Conservation (phyloP, 2,888 invertebrate genomes). For the Drosophila picticornis region DNA sequence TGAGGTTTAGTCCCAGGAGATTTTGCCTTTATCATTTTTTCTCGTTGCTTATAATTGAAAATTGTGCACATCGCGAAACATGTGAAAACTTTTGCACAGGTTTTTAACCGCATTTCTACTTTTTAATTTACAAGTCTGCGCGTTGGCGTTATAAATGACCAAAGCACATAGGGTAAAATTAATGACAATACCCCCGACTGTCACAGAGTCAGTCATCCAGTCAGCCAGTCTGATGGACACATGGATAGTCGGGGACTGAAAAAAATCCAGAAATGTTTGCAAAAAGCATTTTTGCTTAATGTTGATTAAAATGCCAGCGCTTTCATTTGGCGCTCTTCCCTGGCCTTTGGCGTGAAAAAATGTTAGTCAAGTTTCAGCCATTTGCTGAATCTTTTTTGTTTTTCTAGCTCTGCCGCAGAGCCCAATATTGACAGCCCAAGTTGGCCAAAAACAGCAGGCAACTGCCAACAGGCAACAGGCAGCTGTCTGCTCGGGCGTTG, state of each 20-base stretch:
- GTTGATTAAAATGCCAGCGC: conserved; percentile 80
- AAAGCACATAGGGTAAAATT: conserved; percentile 75
- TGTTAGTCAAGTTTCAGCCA: conserved; percentile 70
- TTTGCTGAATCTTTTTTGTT: conserved; percentile 41
- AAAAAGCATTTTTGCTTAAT: conserved; percentile 80
- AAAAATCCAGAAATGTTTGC: conserved; percentile 64
- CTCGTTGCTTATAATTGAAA: conserved; percentile 65
- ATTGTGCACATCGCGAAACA: conserved; percentile 40
- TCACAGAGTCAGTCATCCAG: conserved; percentile 35
- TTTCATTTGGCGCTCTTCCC: conserved; percentile 53
- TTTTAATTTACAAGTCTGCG: conserved; percentile 72
- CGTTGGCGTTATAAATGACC: conserved; percentile 72
- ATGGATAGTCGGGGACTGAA: conserved; percentile 9
- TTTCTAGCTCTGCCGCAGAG: neutral
- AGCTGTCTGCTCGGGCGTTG: conserved; percentile 57
- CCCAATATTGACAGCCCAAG: conserved; percentile 70
- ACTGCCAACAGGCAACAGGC: conserved; percentile 64
- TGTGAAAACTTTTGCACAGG: conserved; percentile 48
- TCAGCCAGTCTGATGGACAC: conserved; percentile 54
- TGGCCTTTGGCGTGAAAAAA: conserved; percentile 76
- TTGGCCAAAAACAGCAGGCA: conserved; percentile 71
- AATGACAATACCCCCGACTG: conserved; percentile 66
- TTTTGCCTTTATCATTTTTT: conserved; percentile 6
- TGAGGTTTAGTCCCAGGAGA: conserved; percentile 56
- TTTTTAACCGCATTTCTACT: conserved; percentile 47